Percentiles rank a stretch among this genome's conserved stretches.
phyloP scores from a whole-genome alignment of 2,888 invertebrate species.

The Apocheima hispidaria region DNA sequence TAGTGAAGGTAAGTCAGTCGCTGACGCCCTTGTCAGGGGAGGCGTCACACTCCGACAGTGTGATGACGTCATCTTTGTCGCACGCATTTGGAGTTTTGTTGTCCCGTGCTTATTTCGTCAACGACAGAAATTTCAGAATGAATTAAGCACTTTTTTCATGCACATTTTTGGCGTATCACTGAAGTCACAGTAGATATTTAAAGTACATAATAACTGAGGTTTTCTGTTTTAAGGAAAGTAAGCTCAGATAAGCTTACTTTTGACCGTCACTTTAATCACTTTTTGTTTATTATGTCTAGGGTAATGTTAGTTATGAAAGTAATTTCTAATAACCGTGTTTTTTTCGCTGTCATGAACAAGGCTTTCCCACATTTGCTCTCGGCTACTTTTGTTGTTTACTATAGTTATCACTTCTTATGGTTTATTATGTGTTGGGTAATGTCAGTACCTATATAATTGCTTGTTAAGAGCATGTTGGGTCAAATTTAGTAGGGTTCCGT shows the following conservation, averaged over 20 bases:
- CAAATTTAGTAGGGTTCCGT: too few species aligned
- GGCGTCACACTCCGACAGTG: conserved; percentile 83
- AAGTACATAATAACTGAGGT: neutral
- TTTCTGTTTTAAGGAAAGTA: neutral
- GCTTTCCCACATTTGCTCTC: too few species aligned
- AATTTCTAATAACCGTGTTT: too few species aligned
- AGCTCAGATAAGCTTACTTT: too few species aligned
- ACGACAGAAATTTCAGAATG: neutral
- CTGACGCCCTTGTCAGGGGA: conserved; percentile 80
- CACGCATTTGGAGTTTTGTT: conserved; percentile 69
- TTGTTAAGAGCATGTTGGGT: too few species aligned
- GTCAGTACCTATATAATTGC: too few species aligned
- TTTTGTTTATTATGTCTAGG: neutral
- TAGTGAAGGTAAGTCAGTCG: conserved; percentile 65
- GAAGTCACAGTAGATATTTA: neutral
- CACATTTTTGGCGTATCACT: neutral
- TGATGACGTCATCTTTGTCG: conserved; percentile 83
- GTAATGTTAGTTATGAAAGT: too few species aligned
- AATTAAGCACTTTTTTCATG: conserved; percentile 7
- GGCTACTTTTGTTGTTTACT: too few species aligned
- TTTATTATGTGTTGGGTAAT: too few species aligned
- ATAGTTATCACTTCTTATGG: too few species aligned
- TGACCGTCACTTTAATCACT: neutral
- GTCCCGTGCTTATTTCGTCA: conserved; percentile 29
- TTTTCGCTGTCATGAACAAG: too few species aligned